Base-by-base conservation (phyloP, 92 coral and sea anemone species). In the Anthopleura xanthogrammica region DNA sequence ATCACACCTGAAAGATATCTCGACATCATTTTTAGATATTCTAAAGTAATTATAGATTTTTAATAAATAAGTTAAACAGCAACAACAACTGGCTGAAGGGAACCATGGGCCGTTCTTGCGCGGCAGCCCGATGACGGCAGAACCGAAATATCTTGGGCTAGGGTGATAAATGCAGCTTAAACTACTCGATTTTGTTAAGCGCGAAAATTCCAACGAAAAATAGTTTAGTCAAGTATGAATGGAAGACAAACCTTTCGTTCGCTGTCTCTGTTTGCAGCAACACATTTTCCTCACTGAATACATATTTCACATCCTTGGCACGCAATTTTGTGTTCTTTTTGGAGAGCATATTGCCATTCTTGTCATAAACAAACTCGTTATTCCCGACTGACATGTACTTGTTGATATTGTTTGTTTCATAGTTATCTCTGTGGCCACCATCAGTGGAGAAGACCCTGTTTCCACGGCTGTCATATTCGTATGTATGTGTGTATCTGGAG, bases 321-420 rank as follows among this genome's bases (percentile, higher is more conserved):
- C 91, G 92, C n/a, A 81, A 24, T 13, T 91, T 54, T 57, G 82
- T 88, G 86, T 86, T 84, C 36, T 75, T 75, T 71, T 75, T 90
- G 12, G 85, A 88, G 36, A 70, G 72, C 92, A 93, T 80, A 71
- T 93, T 93, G 13, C 97, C 97, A 81, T 93, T 91, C 36, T 77
- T 77, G 75, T 93, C 97, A 48, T 88, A 93, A 19, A 12, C 78
- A 66, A 85, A 91, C 42, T 88, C 88, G 41, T 82, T 72, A 75
- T 84, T 77, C 23, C 97, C 94, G 19, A 85, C 90, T 57, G 87
- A 14, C 17, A 64, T 60, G 86, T 91, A 93, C 82, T 90, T 94
- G 72, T 93, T 86, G 62, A 90, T 88, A 16, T 70, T 81, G 71
- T 93, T 93, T 9, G 78, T 77, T 5, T 75, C 88, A 68, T 93